Evolutionary conservation across 2,797 vertebrate species (phyloP), one percentile per base, ranked within the genome.

Genomic region (Linurgus olivaceus): DNA sequence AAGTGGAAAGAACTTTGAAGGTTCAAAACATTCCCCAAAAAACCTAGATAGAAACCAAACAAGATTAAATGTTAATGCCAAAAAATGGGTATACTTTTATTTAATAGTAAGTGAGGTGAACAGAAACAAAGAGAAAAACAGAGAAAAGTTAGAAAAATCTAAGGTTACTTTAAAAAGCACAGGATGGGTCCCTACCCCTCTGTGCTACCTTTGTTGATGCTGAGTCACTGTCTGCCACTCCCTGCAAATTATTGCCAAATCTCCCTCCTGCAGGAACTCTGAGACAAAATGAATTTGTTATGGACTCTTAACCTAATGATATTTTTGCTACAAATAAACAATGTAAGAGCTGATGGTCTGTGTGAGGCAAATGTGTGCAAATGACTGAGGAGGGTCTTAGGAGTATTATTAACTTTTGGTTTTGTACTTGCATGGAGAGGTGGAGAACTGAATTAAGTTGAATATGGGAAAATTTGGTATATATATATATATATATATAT

Each of bases 21-120:
- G 19, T 23, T 57, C 42, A 33, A 47, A 48, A 28, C 3, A 11
- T 18, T 48, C 14, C 28, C n/a, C 5, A 1, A 17, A 28, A 45
- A 48, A 47, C 5, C 0, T 0, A 48, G 29, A 28, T 28, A 33
- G 23, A 17, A 67, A 13, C 4, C 33, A 48, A 79, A 33, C 0
- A 0, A 48, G 7, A 28, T 33, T 48, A 57, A 48, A 18, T 15
- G 3, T 7, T 40, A 9, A 38, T 33, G 15, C 7, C 2, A 47
- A 21, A 48, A 48, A 48, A 4, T 1, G 3, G 9, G 4, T 23
- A 9, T 21, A 10, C 18, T 15, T 33, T 33, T 33, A 28, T 67
- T 11, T 24, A 28, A 33, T 40, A 48, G 1, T 31, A 13, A n/a
- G 14, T 23, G 33, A 38, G 14, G 14, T 1, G 9, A 28, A 58